Conservation (phyloP, 2,888 invertebrate genomes). For the Mallateleia sp. region DNA sequence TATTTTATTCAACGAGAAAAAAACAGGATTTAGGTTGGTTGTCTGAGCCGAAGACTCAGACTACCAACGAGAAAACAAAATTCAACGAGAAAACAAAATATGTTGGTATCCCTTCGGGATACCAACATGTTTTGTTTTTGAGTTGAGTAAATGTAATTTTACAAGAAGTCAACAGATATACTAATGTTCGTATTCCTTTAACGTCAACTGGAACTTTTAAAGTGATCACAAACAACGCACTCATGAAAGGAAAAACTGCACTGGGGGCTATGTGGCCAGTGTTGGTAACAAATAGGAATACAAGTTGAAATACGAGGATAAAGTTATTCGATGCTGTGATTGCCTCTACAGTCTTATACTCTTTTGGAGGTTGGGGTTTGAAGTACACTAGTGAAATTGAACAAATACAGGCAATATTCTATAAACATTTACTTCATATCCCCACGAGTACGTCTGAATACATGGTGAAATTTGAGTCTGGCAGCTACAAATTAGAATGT, state of each 20-base stretch:
- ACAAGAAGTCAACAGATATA: conserved; percentile 36
- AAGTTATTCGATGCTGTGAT: conserved; percentile 38
- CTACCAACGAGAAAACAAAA: no score
- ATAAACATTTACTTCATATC: conserved; percentile 9
- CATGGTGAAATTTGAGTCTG: conserved; percentile 13
- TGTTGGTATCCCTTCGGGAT: no score
- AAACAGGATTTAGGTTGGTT: no score
- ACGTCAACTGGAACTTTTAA: conserved; percentile 39
- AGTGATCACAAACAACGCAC: neutral
- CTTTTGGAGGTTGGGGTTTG: neutral
- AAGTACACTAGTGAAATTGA: conserved; percentile 15
- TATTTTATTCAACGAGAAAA: no score
- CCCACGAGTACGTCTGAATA: conserved; percentile 19
- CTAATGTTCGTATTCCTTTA: conserved; percentile 59
- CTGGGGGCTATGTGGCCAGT: conserved; percentile 37
- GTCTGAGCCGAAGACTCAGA: no score
- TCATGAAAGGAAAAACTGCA: conserved; percentile 28
- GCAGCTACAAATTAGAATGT: conserved; percentile 1
- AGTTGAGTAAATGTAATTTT: conserved; percentile 9
- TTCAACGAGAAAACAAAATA: no score
- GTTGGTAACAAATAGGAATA: conserved; percentile 30
- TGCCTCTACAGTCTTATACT: conserved; percentile 18
- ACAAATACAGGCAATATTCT: conserved; percentile 17
- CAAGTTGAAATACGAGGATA: conserved; percentile 26
- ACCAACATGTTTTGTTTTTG: no score